These are phyloP conservation scores for Aethes cnicana DNA, from an alignment of 2,888 invertebrate genomes.

Conservation along the genomic window DNA sequence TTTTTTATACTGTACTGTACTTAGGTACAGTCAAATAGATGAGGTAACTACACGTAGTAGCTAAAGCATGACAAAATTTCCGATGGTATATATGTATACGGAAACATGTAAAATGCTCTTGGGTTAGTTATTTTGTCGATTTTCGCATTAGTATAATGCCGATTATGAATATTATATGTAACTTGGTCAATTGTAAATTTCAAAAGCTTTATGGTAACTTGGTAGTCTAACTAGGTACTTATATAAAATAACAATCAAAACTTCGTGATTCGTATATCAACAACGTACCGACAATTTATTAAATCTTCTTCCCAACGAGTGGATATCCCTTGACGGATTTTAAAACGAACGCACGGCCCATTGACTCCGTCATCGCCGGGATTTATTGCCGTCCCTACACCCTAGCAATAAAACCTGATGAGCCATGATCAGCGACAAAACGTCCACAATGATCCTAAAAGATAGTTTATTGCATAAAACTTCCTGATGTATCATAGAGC, in stretches of 20 bases:
- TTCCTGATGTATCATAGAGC: constrained; percentile 12
- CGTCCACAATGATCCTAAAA: constrained; percentile 69
- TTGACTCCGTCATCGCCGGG: constrained; percentile 70
- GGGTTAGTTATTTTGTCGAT: too few species aligned
- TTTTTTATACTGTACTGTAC: too few species aligned
- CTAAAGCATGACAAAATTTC: too few species aligned
- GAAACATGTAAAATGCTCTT: too few species aligned
- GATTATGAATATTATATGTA: too few species aligned
- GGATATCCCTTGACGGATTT: constrained; percentile 49
- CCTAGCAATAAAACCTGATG: constrained; percentile 75
- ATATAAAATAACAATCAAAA: not conserved
- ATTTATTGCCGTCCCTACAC: constrained; percentile 64
- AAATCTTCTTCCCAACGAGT: constrained; percentile 32
- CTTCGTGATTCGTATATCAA: not conserved
- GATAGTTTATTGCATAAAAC: constrained; percentile 35
- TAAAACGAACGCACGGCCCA: constrained; percentile 66
- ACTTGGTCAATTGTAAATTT: too few species aligned
- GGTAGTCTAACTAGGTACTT: not conserved
- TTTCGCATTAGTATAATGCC: too few species aligned
- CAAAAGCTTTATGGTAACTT: too few species aligned
- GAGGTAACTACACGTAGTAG: too few species aligned
- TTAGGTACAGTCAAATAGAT: too few species aligned
- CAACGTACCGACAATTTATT: constrained; percentile 2
- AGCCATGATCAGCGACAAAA: constrained; percentile 75
- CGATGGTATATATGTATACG: too few species aligned